Conservation (phyloP, 2,797 vertebrate genomes). For the Diplodus sargus region DNA sequence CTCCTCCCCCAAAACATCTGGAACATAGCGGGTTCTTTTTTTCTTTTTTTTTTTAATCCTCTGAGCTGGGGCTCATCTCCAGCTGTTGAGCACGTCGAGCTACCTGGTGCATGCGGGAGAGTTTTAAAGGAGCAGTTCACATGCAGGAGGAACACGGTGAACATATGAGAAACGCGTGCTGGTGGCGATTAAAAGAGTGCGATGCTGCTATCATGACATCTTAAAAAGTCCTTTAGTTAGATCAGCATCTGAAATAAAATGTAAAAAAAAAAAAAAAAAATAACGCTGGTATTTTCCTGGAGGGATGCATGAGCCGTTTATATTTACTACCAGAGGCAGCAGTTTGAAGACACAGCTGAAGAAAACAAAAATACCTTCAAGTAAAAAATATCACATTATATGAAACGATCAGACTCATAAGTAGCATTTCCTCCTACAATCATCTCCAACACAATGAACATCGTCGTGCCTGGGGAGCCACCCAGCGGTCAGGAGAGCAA, state of each 20-base stretch:
- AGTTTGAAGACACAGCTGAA: fast-evolving
- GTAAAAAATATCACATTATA: too few species aligned
- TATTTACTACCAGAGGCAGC: neutral
- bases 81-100: conserved; percentile 29
- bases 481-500: conserved; percentile 24
- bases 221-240: neutral
- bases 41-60: neutral
- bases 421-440: neutral
- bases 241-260: neutral
- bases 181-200: too few species aligned
- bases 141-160: neutral
- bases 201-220: too few species aligned
- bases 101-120: conserved; percentile 20
- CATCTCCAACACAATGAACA: neutral
- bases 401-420: neutral
- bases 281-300: neutral
- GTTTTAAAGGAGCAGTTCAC: neutral
- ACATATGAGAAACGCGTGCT: neutral
- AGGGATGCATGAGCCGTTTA: neutral
- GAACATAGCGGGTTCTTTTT: neutral
- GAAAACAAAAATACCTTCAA: neutral
- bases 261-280: neutral
- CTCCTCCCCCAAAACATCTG: conserved; percentile 60
- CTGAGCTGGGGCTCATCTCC: conserved; percentile 21
- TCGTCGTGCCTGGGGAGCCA: conserved; percentile 14